Evolutionary conservation across 2,888 invertebrate species (phyloP), one percentile per base, ranked within the genome.

Genomic region (Microchrysa polita): DNA sequence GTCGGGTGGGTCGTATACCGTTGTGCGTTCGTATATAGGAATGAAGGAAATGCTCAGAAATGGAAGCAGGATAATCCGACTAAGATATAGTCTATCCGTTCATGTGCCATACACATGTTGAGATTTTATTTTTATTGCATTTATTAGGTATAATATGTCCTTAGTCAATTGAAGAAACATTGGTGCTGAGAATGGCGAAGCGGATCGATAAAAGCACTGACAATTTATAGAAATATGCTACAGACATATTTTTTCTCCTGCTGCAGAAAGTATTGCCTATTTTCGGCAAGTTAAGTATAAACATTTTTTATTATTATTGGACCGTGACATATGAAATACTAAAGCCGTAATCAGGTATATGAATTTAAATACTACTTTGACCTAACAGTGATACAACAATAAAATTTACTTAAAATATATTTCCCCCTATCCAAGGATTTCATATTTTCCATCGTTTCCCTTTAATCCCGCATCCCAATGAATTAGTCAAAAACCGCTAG

Each of bases 61-160:
- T 16, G 23, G 23, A 22, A 61, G 48, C 48, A n/a, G 42, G 44
- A 65, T 65, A 65, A 65, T 65, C 48, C 18, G 61, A 16, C 61
- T n/a, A 48, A 22, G 23, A 16, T 34, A 40, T 5, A 61, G 65
- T 48, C 40, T 61, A n/a, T 18, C 61, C 18, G 34, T 42, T 5
- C 20, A 7, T 61, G 7, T 7, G 4, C 4, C 48, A 22, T 44
- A 65, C 48, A 65, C 22, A 65, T 65, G 65, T 65, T 48, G 22
- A 65, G 23, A 12, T 48, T 48, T 65, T 22, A 65, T 65, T 12
- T 48, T 65, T 48, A 42, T n/a, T 65, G 65, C 65, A 48, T 22
- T 65, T 65, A 48, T 65, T 65, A n/a, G n/a, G n/a, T n/a, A n/a
- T n/a, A n/a, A 22, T 48, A 42, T 42, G 34, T 65, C 65, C 65